Evolutionary conservation across 2,888 invertebrate species (phyloP).

Genomic region (Halocaridina rubra): DNA sequence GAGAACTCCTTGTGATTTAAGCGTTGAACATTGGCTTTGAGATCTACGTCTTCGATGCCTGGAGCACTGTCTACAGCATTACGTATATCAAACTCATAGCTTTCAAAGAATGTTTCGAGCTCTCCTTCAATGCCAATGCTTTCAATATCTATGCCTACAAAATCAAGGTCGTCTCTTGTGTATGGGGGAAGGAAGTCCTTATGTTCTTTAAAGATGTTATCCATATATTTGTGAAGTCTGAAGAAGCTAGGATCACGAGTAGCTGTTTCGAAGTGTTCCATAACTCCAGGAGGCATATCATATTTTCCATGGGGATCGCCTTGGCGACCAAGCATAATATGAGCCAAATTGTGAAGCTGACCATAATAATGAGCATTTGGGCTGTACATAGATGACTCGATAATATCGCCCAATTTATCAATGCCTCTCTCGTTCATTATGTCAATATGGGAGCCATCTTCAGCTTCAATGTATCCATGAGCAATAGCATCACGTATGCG

Average conservation of each 20-base stretch:
- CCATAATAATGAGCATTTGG: conserved; percentile 64
- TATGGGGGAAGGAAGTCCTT: conserved; percentile 75
- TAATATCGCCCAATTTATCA: conserved; percentile 64
- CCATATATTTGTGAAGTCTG: conserved; percentile 75
- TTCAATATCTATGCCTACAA: conserved; percentile 29
- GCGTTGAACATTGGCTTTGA: conserved; percentile 63
- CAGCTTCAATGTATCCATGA: conserved; percentile 70
- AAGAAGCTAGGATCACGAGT: conserved; percentile 82
- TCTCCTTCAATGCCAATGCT: conserved; percentile 73
- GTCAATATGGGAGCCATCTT: conserved; percentile 54
- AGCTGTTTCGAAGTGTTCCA: conserved; percentile 75
- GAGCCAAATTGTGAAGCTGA: conserved; percentile 52
- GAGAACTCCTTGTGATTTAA: conserved; percentile 66
- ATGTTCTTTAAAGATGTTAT: conserved; percentile 76
- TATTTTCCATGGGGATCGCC: conserved; percentile 68
- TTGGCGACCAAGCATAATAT: conserved; percentile 52
- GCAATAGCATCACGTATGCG: conserved; percentile 75
- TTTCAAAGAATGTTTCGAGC: conserved; percentile 65
- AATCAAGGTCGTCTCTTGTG: conserved; percentile 69
- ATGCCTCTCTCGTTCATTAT: conserved; percentile 64
- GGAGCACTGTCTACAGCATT: conserved; percentile 67
- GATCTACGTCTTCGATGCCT: conserved; percentile 50
- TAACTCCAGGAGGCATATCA: conserved; percentile 66
- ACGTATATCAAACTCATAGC: conserved; percentile 65
- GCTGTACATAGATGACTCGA: conserved; percentile 65